These are phyloP conservation scores for Papilio helenus DNA, from an alignment of 1,140 invertebrate genomes.

Conservation along the genomic window DNA sequence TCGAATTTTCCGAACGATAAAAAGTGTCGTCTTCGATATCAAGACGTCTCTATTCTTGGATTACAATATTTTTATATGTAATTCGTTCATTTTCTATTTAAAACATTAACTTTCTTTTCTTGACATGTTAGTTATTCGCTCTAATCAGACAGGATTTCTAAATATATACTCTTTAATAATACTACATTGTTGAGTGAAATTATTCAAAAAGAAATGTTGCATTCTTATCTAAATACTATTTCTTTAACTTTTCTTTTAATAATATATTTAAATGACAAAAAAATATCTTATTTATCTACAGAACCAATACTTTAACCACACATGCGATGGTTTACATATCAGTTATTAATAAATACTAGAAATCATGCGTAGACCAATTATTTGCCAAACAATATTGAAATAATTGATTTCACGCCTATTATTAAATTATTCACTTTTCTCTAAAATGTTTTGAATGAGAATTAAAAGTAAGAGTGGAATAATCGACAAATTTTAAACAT, in stretches of 20 bases:
- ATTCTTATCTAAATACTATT: background rate
- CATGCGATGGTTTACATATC: background rate
- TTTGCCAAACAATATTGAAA: constrained; percentile 29
- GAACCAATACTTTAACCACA: background rate
- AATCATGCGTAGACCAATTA: constrained; percentile 38
- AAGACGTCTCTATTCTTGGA: background rate
- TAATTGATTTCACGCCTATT: constrained; percentile 28
- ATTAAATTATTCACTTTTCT: constrained; percentile 23
- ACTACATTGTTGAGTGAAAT: background rate
- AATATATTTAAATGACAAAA: too few relatives aligned
- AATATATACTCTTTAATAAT: background rate
- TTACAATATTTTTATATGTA: background rate
- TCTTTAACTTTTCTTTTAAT: background rate
- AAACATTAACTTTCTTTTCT: constrained; percentile 27
- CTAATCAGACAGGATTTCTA: background rate
- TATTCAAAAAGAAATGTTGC: constrained; percentile 14
- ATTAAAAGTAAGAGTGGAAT: background rate
- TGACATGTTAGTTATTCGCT: background rate
- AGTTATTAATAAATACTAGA: constrained; percentile 13
- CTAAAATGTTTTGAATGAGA: background rate
- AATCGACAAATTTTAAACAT: background rate
- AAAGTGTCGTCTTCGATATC: background rate
- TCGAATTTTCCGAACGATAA: background rate
- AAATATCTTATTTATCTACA: background rate
- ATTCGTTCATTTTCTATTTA: background rate